Percentiles rank a stretch among this genome's conserved stretches.
Conservation (phyloP, 2,113 vertebrate genomes). For the Nyctibius bracteatus region DNA sequence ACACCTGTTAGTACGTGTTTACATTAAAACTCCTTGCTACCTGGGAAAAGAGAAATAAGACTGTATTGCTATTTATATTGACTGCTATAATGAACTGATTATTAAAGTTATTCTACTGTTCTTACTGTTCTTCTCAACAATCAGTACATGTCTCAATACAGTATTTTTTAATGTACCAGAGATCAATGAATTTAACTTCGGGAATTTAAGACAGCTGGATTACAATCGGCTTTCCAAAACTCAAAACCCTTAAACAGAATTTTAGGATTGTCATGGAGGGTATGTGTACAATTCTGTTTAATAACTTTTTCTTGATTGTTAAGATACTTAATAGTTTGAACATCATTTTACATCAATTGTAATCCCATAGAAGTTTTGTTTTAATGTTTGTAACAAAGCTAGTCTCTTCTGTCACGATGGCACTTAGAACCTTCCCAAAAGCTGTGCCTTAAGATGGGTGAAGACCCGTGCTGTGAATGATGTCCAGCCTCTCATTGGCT, state of each 20-base stretch:
- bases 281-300: not conserved
- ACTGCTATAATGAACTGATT: not conserved
- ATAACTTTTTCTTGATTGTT: not conserved
- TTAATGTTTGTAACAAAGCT: not conserved
- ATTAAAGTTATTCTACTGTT: not conserved
- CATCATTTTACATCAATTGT: not conserved
- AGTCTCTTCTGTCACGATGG: not conserved
- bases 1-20: not conserved
- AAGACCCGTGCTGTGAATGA: not conserved
- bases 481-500: not conserved
- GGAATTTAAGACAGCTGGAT: not conserved
- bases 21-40: not conserved
- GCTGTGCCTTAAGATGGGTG: not conserved
- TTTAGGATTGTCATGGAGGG: not conserved
- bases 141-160: not conserved
- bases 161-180: not conserved
- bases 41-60: not conserved
- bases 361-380: not conserved
- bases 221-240: not conserved
- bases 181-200: not conserved
- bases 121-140: not conserved
- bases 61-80: not conserved
- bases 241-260: not conserved
- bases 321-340: not conserved
- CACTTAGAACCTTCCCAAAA: not conserved